Evolutionary conservation across 1,140 invertebrate genomes (phyloP).

Genomic region (Carcinoscorpius rotundicauda): DNA sequence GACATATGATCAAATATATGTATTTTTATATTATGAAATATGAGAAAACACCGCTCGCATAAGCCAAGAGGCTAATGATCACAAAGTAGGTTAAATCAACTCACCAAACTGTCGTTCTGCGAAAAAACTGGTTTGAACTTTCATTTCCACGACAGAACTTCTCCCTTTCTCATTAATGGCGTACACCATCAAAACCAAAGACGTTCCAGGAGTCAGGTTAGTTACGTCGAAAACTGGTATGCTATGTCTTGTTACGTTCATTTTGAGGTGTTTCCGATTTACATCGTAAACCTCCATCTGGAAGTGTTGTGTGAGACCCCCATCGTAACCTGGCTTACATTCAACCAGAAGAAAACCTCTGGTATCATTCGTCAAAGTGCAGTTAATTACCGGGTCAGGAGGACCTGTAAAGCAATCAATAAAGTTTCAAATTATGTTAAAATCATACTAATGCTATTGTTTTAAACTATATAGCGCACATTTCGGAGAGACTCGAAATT

Average conservation of each 20-base stretch:
- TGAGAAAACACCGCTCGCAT: too few relatives aligned
- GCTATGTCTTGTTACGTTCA: conserved; percentile 18
- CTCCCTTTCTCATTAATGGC: conserved; percentile 55
- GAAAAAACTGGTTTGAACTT: too few relatives aligned
- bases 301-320: conserved; percentile 65
- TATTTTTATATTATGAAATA: too few relatives aligned
- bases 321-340: conserved; percentile 61
- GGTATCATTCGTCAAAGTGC: conserved; percentile 26
- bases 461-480: too few relatives aligned
- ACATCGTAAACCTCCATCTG: conserved; percentile 58
- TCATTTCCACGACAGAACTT: neutral
- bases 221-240: conserved; percentile 21
- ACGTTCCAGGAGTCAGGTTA: conserved; percentile 18
- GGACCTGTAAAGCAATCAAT: conserved; percentile 20
- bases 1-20: too few relatives aligned
- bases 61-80: too few relatives aligned
- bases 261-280: conserved; percentile 11
- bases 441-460: too few relatives aligned
- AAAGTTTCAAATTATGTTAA: too few relatives aligned
- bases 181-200: conserved; percentile 37
- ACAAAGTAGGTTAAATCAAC: too few relatives aligned
- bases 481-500: too few relatives aligned
- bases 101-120: too few relatives aligned
- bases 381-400: conserved; percentile 26
- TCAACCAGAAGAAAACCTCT: conserved; percentile 47